phyloP scores from a whole-genome alignment of 2,888 invertebrate species.

The Sialis lutaria region DNA sequence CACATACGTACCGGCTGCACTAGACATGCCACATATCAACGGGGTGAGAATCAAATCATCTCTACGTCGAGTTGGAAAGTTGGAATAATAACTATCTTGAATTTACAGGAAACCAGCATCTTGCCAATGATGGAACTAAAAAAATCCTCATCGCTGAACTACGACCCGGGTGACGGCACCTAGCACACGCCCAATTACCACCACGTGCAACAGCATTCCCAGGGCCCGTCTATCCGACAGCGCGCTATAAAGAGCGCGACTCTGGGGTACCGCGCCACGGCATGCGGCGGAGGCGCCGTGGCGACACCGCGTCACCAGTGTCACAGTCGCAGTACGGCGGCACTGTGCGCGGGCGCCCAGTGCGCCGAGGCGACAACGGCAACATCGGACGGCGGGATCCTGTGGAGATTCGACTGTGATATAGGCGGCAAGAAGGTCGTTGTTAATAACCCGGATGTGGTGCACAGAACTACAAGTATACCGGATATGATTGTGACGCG shows the following conservation, averaged over 20 bases:
- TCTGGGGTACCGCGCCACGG: conserved; percentile 11
- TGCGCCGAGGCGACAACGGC: neutral
- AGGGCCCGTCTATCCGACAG: conserved; percentile 17
- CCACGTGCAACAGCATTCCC: neutral
- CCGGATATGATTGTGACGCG: neutral
- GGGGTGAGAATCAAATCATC: conserved; percentile 23
- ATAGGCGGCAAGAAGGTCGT: conserved; percentile 19
- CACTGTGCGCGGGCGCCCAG: neutral
- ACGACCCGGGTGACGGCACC: conserved; percentile 32
- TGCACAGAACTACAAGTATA: neutral
- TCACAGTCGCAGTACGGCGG: neutral
- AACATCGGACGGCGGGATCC: conserved; percentile 15
- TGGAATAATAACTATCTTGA: neutral
- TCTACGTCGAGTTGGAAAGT: neutral
- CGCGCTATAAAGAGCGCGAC: conserved; percentile 17
- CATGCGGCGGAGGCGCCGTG: conserved; percentile 5
- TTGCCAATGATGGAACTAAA: conserved; percentile 48
- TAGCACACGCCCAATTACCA: conserved; percentile 26
- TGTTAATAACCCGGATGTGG: neutral
- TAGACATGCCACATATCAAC: conserved; percentile 33
- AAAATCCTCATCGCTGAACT: conserved; percentile 35
- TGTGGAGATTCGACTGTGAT: conserved; percentile 28
- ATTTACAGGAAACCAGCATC: conserved; percentile 37
- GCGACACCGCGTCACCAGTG: conserved; percentile 1
- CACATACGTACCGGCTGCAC: conserved; percentile 52